Conservation (phyloP, 2,797 vertebrate genomes). For the Anguilla megastoma region DNA sequence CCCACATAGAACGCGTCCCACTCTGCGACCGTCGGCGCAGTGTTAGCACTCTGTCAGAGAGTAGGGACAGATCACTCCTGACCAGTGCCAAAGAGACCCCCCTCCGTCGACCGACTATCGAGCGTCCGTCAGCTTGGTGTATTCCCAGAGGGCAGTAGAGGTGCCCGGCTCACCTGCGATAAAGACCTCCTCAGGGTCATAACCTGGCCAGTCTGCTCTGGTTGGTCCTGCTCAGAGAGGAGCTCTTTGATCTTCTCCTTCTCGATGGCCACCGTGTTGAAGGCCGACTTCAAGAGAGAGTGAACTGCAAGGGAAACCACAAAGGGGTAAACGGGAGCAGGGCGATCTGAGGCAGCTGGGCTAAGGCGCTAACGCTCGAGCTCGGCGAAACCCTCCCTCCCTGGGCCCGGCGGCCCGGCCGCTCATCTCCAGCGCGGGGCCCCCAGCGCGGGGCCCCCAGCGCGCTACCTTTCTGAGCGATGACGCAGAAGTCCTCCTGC, state of each 20-base stretch:
- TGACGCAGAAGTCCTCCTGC: slow-evolving; percentile 96
- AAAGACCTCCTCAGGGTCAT: slow-evolving; percentile 90
- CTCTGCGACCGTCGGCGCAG: too few relatives aligned
- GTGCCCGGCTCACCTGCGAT: slow-evolving; percentile 82
- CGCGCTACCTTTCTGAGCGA: slow-evolving; percentile 92
- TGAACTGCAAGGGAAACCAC: slow-evolving; percentile 75
- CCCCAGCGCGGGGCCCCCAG: background rate
- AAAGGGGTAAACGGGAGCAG: background rate
- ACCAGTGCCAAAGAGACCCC: too few relatives aligned
- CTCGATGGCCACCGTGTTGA: slow-evolving; percentile 98
- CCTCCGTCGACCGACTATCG: background rate
- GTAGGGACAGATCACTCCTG: background rate
- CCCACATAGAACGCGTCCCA: background rate
- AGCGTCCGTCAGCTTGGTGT: background rate
- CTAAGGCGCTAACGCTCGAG: too few relatives aligned
- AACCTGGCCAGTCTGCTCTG: slow-evolving; percentile 85
- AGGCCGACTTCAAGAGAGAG: slow-evolving; percentile 95
- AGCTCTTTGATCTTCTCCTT: slow-evolving; percentile 98
- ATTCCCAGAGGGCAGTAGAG: slow-evolving; percentile 25
- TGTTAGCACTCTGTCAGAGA: too few relatives aligned
- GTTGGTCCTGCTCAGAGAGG: slow-evolving; percentile 89
- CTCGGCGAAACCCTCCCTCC: background rate
- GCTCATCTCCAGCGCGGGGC: background rate
- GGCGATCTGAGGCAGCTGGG: background rate
- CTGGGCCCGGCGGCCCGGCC: background rate